Conservation (phyloP, 2,113 vertebrate species). For the Crotalus tigris region DNA sequence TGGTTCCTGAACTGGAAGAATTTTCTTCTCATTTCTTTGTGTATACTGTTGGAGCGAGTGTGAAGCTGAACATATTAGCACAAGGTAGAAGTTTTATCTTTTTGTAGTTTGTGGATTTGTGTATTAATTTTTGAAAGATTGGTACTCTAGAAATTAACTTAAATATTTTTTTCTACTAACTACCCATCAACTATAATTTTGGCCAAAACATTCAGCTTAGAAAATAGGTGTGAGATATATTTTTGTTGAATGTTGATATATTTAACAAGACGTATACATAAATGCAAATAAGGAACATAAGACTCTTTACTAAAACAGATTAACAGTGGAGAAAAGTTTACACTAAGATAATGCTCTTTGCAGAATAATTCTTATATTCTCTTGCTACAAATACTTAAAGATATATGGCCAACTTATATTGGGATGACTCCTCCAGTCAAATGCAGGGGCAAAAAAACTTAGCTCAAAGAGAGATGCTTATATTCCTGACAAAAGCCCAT, state of each 20-base stretch:
- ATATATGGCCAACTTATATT: background rate
- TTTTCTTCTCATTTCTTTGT: background rate
- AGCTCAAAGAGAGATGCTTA: background rate
- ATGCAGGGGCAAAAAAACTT: background rate
- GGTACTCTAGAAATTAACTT: background rate
- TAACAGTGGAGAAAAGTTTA: background rate
- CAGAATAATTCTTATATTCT: background rate
- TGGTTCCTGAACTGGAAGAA: background rate
- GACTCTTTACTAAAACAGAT: background rate
- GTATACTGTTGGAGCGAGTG: background rate
- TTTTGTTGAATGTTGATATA: background rate
- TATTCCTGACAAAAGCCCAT: background rate
- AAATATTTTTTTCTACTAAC: background rate
- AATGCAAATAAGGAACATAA: background rate
- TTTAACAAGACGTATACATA: background rate
- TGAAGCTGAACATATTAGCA: background rate
- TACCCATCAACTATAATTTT: background rate
- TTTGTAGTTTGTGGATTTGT: background rate
- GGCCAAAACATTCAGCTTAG: background rate
- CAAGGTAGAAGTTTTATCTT: background rate
- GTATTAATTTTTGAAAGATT: background rate
- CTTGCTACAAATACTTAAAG: background rate
- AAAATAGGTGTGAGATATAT: background rate
- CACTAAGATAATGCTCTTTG: background rate
- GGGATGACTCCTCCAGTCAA: background rate